These are phyloP conservation scores for Strongylocentrotus purpuratus DNA, from an alignment of 35 echinoderm and acorn worm species.

Conservation along the genomic window DNA sequence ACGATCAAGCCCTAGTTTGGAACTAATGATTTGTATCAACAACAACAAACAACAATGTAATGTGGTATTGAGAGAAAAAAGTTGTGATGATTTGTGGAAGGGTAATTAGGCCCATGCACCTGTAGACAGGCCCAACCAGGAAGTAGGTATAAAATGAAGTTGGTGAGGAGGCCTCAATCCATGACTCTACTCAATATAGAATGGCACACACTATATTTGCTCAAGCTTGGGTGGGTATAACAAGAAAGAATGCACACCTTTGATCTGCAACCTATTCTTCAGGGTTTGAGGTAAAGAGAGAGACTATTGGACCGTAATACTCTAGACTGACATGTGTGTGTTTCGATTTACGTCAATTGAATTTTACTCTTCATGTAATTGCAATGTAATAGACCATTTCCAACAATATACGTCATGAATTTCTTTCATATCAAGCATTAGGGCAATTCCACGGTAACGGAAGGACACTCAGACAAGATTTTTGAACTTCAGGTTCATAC, in stretches of 20 bases:
- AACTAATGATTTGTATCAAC: no score
- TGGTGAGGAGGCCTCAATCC: background rate
- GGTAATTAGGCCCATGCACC: background rate
- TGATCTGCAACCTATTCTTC: background rate
- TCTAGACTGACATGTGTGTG: no score
- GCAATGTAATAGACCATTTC: background rate
- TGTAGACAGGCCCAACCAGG: background rate
- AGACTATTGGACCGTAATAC: background rate
- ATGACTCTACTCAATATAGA: background rate
- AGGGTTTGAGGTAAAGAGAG: background rate
- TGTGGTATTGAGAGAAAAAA: no score
- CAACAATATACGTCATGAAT: background rate
- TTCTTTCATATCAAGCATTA: background rate
- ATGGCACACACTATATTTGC: background rate
- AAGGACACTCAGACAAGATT: no score
- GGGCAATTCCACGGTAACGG: no score
- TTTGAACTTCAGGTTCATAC: no score
- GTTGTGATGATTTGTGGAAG: no score
- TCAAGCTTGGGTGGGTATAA: background rate
- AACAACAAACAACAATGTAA: no score
- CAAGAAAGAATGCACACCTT: background rate
- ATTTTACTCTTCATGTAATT: background rate
- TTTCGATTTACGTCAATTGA: background rate
- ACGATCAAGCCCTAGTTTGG: no score
- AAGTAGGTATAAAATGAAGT: background rate